A percentile compares a stretch with the other conserved stretches of the same genome.
These are phyloP conservation scores for Drosophila testacea DNA, from an alignment of 2,888 invertebrate species.

Conservation along the genomic window DNA sequence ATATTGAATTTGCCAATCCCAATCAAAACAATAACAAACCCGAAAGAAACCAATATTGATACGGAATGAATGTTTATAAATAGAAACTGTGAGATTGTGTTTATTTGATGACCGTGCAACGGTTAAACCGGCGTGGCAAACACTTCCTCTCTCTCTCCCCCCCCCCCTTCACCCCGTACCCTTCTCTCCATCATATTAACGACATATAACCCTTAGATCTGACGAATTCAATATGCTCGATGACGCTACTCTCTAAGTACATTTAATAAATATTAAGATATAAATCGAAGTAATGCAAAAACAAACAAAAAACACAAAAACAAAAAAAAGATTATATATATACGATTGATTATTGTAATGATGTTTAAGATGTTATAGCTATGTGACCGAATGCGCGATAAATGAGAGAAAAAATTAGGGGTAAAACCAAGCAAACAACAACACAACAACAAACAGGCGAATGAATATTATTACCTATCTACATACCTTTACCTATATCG, in stretches of 20 bases:
- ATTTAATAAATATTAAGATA: slow-evolving; percentile 67
- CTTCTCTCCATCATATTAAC: slow-evolving; percentile 41
- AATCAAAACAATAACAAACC: slow-evolving; percentile 12
- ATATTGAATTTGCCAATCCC: slow-evolving; percentile 80
- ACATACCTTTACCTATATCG: slow-evolving; percentile 80
- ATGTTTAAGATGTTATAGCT: slow-evolving; percentile 81
- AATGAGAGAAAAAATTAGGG: slow-evolving; percentile 39
- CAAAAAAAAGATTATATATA: slow-evolving; percentile 46
- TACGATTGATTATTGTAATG: slow-evolving; percentile 73
- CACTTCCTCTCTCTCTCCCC: slow-evolving; percentile 23
- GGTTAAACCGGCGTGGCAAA: slow-evolving; percentile 52
- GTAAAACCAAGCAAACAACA: slow-evolving; percentile 49
- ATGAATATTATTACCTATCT: slow-evolving; percentile 80
- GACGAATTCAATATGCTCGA: slow-evolving; percentile 84
- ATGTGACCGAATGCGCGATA: slow-evolving; percentile 66
- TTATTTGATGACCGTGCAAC: slow-evolving; percentile 63
- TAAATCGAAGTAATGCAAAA: slow-evolving; percentile 65
- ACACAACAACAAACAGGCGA: slow-evolving; percentile 63
- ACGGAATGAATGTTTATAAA: slow-evolving; percentile 49
- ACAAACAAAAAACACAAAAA: slow-evolving; percentile 45
- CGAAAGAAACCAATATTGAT: slow-evolving; percentile 50
- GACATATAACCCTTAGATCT: slow-evolving; percentile 66
- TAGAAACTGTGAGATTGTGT: slow-evolving; percentile 68
- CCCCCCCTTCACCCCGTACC: slow-evolving; percentile 1
- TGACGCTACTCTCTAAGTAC: slow-evolving; percentile 81